phyloP scores from a whole-genome alignment of 2,888 invertebrate species.

The Meteorus cinctellus region DNA sequence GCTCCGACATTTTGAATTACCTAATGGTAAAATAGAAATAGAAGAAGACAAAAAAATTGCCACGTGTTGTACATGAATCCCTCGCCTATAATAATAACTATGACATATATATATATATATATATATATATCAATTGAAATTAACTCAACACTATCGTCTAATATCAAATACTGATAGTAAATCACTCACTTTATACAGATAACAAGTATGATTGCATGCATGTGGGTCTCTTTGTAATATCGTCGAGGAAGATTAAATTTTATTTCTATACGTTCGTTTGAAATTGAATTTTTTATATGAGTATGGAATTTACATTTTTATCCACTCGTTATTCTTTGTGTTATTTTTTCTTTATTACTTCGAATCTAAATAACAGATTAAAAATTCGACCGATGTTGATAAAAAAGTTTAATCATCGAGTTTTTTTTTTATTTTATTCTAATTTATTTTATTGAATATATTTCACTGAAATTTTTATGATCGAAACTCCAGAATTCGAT shows the following conservation, averaged over 20 bases:
- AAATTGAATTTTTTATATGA: background rate
- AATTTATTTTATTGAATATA: constrained; percentile 6
- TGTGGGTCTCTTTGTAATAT: background rate
- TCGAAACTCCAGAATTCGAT: constrained; percentile 10
- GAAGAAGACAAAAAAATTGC: background rate
- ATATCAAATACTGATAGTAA: constrained; percentile 9
- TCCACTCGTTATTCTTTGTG: background rate
- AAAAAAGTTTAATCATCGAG: background rate
- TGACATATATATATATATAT: background rate
- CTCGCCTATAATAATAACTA: background rate
- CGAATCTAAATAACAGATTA: background rate
- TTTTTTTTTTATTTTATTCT: background rate
- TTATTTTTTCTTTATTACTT: background rate
- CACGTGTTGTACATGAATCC: background rate
- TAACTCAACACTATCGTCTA: constrained; percentile 5
- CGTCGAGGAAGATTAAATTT: background rate
- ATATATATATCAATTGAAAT: background rate
- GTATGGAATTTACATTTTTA: constrained; percentile 5
- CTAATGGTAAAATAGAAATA: background rate
- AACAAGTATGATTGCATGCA: background rate
- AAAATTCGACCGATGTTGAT: background rate
- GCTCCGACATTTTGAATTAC: background rate
- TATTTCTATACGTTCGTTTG: background rate
- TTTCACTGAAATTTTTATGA: background rate
- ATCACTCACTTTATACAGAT: constrained; percentile 2